Conservation (phyloP, 2,888 invertebrate species). For the Clitarchus hookeri region DNA sequence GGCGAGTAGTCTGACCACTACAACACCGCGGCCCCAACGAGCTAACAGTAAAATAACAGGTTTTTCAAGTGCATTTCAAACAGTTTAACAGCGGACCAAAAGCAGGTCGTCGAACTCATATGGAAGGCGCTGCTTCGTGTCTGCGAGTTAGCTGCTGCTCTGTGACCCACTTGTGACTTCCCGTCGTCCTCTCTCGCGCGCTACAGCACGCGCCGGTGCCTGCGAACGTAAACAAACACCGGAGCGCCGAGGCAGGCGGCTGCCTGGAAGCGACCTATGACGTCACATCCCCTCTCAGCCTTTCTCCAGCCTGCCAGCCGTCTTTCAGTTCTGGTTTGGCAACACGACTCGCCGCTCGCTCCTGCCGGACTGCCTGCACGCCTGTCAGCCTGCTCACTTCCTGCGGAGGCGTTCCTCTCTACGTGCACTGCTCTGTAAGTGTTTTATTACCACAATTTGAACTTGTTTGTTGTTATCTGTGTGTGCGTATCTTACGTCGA, state of each 20-base stretch:
- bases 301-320: not conserved
- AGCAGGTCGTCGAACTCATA: not conserved
- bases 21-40: no score
- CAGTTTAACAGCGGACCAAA: no score
- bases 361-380: not conserved
- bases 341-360: not conserved
- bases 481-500: no score
- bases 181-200: not conserved
- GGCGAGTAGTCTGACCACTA: no score
- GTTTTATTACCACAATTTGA: no score
- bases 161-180: not conserved
- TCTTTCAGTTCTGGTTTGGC: conserved; percentile 9
- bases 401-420: no score
- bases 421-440: no score
- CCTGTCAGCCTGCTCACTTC: not conserved
- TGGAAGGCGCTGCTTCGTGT: not conserved
- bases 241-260: not conserved
- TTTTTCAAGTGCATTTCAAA: no score
- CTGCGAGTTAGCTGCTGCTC: not conserved
- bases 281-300: not conserved
- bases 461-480: no score
- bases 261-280: not conserved
- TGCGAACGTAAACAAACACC: not conserved
- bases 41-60: no score
- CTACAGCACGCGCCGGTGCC: not conserved